Evolutionary conservation across 2,113 vertebrate genomes (phyloP).

Genomic region (Seriola aureovittata): DNA sequence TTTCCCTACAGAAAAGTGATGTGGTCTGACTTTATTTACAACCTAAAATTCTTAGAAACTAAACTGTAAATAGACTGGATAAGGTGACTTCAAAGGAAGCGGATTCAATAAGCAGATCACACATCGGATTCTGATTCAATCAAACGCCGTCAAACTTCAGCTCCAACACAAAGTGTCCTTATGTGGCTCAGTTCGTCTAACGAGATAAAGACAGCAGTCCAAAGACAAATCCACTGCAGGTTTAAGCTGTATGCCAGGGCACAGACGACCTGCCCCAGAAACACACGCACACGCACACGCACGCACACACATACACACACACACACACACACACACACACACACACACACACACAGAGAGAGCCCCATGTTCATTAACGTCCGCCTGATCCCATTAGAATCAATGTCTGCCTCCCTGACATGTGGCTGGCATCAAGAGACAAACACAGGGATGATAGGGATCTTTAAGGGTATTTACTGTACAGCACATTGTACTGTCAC

Average conservation of each 20-base stretch:
- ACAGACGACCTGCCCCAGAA: neutral
- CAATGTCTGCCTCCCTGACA: constrained; percentile 37
- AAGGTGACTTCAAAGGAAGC: neutral
- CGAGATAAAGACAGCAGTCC: constrained; percentile 39
- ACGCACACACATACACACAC: constrained; percentile 4
- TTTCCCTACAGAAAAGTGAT: neutral
- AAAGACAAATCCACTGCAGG: constrained; percentile 16
- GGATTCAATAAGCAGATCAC: neutral
- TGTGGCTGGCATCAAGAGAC: constrained; percentile 15
- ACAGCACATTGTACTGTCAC: constrained; percentile 9
- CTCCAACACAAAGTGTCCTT: constrained; percentile 3
- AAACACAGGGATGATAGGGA: constrained; percentile 52
- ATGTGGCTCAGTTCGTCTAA: constrained; percentile 6
- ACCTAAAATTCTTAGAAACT: neutral
- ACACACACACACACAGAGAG: neutral
- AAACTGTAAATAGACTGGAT: neutral
- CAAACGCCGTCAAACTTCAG: neutral
- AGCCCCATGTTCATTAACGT: constrained; percentile 22
- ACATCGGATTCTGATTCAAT: neutral
- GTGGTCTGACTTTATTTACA: neutral
- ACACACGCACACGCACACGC: constrained; percentile 11
- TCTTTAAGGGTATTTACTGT: constrained; percentile 38
- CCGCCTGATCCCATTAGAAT: constrained; percentile 56
- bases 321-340: constrained; percentile 3
- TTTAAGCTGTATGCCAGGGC: constrained; percentile 17